These are phyloP conservation scores for Toxotes jaculatrix DNA, from an alignment of 2,113 vertebrate genomes.

Conservation along the genomic window DNA sequence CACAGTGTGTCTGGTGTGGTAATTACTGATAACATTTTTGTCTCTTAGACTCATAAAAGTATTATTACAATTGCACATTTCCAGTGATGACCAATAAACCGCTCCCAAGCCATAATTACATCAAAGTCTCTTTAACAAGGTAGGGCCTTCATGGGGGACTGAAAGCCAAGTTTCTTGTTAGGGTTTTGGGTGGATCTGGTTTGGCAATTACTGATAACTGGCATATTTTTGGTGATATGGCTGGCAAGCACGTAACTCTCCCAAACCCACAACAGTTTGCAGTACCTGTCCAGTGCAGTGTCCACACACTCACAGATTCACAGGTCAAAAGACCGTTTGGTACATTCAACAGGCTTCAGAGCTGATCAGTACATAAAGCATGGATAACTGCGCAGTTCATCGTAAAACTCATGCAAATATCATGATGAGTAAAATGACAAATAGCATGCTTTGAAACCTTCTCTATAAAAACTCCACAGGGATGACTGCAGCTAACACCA, in stretches of 20 bases:
- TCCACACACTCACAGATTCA: not conserved
- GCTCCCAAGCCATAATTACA: not conserved
- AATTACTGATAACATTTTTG: constrained; percentile 14
- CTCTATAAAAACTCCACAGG: constrained; percentile 1
- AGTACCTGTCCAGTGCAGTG: not conserved
- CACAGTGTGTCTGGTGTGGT: not conserved
- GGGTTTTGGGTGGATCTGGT: constrained; percentile 3
- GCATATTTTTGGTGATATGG: constrained; percentile 14
- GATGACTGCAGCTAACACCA: not conserved
- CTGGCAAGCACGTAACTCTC: not conserved
- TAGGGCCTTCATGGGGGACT: not conserved
- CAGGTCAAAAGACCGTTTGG: not conserved
- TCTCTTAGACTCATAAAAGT: constrained; percentile 17
- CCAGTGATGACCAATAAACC: constrained; percentile 3
- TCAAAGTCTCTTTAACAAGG: not conserved
- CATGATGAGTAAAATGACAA: not conserved
- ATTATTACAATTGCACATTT: not conserved
- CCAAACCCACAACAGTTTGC: not conserved
- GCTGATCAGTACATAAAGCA: not conserved
- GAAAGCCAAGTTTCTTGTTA: not conserved
- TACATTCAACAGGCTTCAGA: not conserved
- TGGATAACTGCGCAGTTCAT: not conserved
- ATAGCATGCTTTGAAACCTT: not conserved
- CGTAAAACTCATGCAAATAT: constrained; percentile 1
- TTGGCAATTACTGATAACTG: constrained; percentile 2